Conservation (phyloP, 2,113 vertebrate species). For the Rhinoderma darwinii region DNA sequence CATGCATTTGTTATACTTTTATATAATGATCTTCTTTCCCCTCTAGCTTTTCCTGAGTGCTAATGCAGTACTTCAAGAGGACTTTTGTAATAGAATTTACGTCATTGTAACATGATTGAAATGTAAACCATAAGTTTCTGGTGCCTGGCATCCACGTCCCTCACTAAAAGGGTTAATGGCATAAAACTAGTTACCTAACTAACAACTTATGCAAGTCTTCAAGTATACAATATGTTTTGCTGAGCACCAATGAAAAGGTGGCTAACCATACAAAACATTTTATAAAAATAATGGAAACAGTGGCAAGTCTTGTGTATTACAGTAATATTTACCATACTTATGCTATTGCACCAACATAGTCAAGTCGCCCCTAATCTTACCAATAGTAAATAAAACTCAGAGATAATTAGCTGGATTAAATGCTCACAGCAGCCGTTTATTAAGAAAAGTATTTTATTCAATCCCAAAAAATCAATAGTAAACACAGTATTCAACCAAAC, state of each 20-base stretch:
- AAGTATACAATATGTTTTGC: background rate
- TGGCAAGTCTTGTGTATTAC: background rate
- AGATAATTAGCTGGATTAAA: no score
- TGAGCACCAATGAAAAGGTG: background rate
- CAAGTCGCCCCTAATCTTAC: no score
- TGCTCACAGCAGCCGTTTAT: no score
- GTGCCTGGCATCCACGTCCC: background rate
- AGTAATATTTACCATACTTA: background rate
- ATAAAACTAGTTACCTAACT: background rate
- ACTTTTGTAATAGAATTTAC: background rate
- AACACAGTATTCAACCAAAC: no score
- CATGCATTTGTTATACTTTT: background rate
- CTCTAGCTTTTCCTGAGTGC: background rate
- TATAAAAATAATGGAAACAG: background rate
- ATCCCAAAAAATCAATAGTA: no score
- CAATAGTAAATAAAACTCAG: no score
- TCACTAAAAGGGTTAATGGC: background rate
- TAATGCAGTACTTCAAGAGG: background rate
- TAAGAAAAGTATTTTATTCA: no score
- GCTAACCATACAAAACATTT: background rate
- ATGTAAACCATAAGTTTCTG: conserved; percentile 7
- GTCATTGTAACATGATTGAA: background rate
- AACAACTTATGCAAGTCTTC: background rate
- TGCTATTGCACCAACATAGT: background rate
- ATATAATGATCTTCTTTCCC: background rate